Percentiles rank a stretch among this genome's conserved stretches.
Conservation (phyloP, 1,140 invertebrate species). For the Ericerus pela region DNA sequence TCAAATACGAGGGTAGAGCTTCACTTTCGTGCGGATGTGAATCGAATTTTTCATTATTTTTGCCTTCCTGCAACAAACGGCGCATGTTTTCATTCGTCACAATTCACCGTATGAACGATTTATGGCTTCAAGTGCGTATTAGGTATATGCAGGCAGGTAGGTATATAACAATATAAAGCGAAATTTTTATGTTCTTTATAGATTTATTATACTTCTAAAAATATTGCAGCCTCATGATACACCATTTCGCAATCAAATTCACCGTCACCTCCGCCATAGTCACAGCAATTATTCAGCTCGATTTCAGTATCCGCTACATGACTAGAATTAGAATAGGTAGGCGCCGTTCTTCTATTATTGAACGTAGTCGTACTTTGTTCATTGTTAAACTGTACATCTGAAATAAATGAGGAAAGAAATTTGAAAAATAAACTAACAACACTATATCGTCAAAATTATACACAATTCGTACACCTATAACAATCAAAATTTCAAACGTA, state of each 20-base stretch:
- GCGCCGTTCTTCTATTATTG: background rate
- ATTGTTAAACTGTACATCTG: conserved; percentile 1
- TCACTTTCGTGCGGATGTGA: conserved; percentile 69
- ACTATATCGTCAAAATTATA: background rate
- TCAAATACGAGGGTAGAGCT: conserved; percentile 69
- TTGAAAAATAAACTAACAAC: background rate
- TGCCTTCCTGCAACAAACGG: conserved; percentile 51
- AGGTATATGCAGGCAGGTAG: too few species aligned
- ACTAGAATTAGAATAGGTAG: conserved; percentile 3
- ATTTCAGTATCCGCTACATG: conserved; percentile 8
- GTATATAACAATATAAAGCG: too few species aligned
- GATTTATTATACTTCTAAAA: conserved; percentile 48
- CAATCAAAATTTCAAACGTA: background rate
- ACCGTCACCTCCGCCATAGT: background rate
- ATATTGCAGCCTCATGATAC: conserved; percentile 79
- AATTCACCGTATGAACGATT: too few species aligned
- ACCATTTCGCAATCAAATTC: conserved; percentile 59
- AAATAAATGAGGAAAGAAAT: background rate
- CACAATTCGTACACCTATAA: background rate
- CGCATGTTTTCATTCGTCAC: too few species aligned
- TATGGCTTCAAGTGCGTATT: too few species aligned
- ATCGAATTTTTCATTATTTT: conserved; percentile 85
- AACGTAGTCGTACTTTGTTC: background rate
- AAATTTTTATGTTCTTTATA: background rate
- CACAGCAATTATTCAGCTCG: background rate